A percentile compares a stretch with the other conserved stretches of the same genome.
Conservation (phyloP, 64 coral and sea anemone genomes). For the Orbicella faveolata region DNA sequence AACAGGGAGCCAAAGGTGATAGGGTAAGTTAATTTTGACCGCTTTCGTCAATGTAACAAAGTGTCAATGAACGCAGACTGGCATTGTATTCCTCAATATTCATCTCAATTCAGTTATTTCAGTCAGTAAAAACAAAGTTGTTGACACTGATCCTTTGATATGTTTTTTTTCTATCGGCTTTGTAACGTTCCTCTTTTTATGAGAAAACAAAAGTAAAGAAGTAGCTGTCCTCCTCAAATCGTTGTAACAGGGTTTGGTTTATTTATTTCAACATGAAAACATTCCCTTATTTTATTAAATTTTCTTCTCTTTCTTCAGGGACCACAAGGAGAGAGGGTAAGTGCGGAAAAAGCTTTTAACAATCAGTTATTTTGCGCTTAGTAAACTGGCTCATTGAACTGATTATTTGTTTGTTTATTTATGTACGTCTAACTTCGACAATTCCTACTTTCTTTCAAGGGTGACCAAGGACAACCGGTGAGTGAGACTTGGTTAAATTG, state of each 20-base stretch:
- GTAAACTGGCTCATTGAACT: too few relatives aligned
- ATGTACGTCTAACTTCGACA: not conserved
- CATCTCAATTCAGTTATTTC: too few relatives aligned
- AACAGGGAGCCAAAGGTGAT: constrained; percentile 67
- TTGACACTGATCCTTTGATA: too few relatives aligned
- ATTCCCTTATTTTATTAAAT: not conserved
- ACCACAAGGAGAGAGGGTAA: constrained; percentile 64
- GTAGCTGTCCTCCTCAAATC: too few relatives aligned
- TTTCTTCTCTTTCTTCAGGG: constrained; percentile 37
- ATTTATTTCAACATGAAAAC: not conserved
- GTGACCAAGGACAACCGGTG: constrained; percentile 24
- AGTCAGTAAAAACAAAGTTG: too few relatives aligned
- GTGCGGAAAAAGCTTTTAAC: not conserved
- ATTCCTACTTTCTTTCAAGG: constrained; percentile 5
- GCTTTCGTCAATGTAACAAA: not conserved
- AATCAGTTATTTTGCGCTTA: not conserved
- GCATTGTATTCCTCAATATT: too few relatives aligned
- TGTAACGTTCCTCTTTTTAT: too few relatives aligned
- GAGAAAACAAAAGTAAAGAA: too few relatives aligned
- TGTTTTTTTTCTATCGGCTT: too few relatives aligned
- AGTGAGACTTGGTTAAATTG: not conserved
- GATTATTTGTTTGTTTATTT: not conserved
- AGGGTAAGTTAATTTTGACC: constrained; percentile 32
- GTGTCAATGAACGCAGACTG: too few relatives aligned
- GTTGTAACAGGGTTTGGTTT: not conserved